Evolutionary conservation across 2,797 vertebrate genomes (phyloP), one percentile per base, ranked within the genome.

Genomic region (Emys orbicularis): DNA sequence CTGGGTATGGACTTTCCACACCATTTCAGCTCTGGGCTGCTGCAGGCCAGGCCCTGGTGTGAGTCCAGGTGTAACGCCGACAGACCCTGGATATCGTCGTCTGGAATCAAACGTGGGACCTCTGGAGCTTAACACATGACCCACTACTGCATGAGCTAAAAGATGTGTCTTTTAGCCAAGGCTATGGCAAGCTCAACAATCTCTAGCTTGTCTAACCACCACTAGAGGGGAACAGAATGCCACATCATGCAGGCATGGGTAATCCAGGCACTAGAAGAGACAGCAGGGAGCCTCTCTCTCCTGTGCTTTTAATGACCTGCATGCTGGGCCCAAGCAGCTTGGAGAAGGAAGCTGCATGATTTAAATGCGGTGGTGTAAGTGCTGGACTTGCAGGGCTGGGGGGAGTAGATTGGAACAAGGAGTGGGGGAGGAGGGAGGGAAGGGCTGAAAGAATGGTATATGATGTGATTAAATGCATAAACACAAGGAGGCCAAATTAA

Each of bases 371-470:
- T 57, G 27, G 4, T 57, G 56, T 29, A 29, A 57, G 27, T 27
- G 27, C 56, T 57, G 27, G 56, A 57, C 11, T 57, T 57, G 56
- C 56, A 0, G 41, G 6, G 68, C 52, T 59, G 7, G 12, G 76
- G 31, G 15, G 12, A 7, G 53, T 3, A 10, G 61, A 1, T 19
- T 74, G 57, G 77, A 50, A 57, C 0, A 0, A 6, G 41, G 41
- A 16, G 1, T 9, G 79, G 25, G 1, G 56, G 25, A 15, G 31
- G 49, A 81, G 50, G 49, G 56, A 31, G 31, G 29, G 74, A 87
- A 74, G 81, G n/a, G 61, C 44, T 87, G 68, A 57, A 84, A 54
- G 82, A 37, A 5, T 0, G 3, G 0, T 31, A 12, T 15, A 31
- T 44, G 8, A 6, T 27, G 11, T 12, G 29, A 29, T 57, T 57